Evolutionary conservation across 2,888 invertebrate genomes (phyloP), one percentile per base, ranked within the genome.

Genomic region (Caenorhabditis sp.): DNA sequence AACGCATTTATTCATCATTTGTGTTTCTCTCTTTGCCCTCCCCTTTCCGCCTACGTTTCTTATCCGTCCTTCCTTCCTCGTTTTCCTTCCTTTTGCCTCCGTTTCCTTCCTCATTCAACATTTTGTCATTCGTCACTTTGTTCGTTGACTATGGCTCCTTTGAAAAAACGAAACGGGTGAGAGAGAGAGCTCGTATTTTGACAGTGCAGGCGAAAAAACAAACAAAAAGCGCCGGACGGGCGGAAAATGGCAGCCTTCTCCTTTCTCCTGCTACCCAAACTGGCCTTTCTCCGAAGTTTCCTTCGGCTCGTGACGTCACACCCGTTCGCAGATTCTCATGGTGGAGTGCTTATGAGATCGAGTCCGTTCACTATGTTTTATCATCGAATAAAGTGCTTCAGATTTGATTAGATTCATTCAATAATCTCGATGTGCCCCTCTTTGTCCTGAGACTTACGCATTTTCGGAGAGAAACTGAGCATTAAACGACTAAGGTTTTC

Each of bases 1-100:
- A 62, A 56, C 64, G 56, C 80, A 68, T 80, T 68, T 72, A 74
- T 69, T 69, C 74, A 74, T 74, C 74, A 67, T 74, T 64, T 60
- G 47, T 67, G 47, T 69, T 37, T 69, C 58, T 56, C 76, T 69
- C 64, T 60, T 24, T n/a, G 40, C 50, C n/a, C 64, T 35, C 64
- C 70, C 65, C 40, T 35, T 64, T 40, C 65, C 64, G 56, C 35
- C 60, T 67, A 67, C 67, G 67, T 67, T 67, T 69, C 58, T 60
- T 26, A 26, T 24, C 51, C 51, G 51, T 67, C 40, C 40, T 61
- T 40, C 40, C 0, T 40, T 20, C 6, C 24, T 32, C 35, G 26
- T 53, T 40, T 28, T 22, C 32, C 47, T 13, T 32, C 22, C 18
- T 8, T 18, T 20, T n/a, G n/a, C 37, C 24, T 40, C 35, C 37